Evolutionary conservation across 2,888 invertebrate species (phyloP).

Genomic region (Plagodis dolabraria): DNA sequence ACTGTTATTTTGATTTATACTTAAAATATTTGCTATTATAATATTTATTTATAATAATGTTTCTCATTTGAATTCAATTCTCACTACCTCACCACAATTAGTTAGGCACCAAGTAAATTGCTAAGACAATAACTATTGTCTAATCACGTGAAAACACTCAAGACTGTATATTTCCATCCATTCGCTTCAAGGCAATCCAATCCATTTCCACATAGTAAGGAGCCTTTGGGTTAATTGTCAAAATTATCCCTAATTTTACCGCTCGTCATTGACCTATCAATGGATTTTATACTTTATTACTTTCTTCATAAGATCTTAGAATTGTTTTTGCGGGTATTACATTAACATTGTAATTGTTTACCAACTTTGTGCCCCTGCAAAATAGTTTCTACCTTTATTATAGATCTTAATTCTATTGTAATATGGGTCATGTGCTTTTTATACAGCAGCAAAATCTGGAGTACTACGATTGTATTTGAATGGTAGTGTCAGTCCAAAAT

Average conservation of each 20-base stretch:
- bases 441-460: slow-evolving; percentile 3
- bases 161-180: slow-evolving; percentile 60
- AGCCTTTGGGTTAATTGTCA: slow-evolving; percentile 75
- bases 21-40: too few relatives aligned
- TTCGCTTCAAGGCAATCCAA: slow-evolving; percentile 74
- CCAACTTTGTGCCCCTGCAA: background rate
- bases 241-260: slow-evolving; percentile 33
- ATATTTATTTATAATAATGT: too few relatives aligned
- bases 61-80: slow-evolving; percentile 9
- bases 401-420: slow-evolving; percentile 2
- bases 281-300: slow-evolving; percentile 5
- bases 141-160: slow-evolving; percentile 52
- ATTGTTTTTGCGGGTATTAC: background rate
- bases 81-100: background rate
- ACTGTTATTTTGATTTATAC: too few relatives aligned
- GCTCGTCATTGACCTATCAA: slow-evolving; percentile 8
- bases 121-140: slow-evolving; percentile 43
- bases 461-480: slow-evolving; percentile 35
- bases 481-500: slow-evolving; percentile 63
- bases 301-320: background rate
- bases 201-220: slow-evolving; percentile 76
- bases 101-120: slow-evolving; percentile 31
- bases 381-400: slow-evolving; percentile 24
- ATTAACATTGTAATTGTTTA: slow-evolving; percentile 5
- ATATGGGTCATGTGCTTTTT: slow-evolving; percentile 26